A percentile compares a stretch with the other conserved stretches of the same genome.
Evolutionary conservation across 2,797 vertebrate species (phyloP).

Genomic region (Coranthus polyacanthus): DNA sequence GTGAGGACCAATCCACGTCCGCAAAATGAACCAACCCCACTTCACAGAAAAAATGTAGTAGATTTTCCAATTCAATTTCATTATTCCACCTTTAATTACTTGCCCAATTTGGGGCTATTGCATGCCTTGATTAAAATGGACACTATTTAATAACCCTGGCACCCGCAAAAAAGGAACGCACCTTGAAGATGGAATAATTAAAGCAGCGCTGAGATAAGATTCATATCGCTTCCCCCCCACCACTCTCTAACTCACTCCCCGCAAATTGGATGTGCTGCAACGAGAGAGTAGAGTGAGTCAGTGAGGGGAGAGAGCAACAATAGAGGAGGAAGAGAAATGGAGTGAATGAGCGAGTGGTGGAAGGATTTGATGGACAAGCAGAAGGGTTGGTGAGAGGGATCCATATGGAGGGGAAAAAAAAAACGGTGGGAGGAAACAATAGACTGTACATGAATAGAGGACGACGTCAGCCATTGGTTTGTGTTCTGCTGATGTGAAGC

Average conservation of each 20-base stretch:
- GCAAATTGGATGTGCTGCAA: slow-evolving; percentile 75
- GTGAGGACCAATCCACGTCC: too few species aligned
- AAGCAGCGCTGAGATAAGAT: slow-evolving; percentile 82
- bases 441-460: too few species aligned
- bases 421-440: slow-evolving; percentile 6
- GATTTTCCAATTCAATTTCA: slow-evolving; percentile 75
- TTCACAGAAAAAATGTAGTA: slow-evolving; percentile 38
- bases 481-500: too few species aligned
- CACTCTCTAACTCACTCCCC: slow-evolving; percentile 47
- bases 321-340: neutral
- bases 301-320: slow-evolving; percentile 19
- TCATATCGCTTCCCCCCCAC: slow-evolving; percentile 65
- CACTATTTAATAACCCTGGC: slow-evolving; percentile 82
- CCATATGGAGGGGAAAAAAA: neutral
- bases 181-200: slow-evolving; percentile 87
- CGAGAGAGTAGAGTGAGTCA: slow-evolving; percentile 23
- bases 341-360: slow-evolving; percentile 25
- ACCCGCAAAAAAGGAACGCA: slow-evolving; percentile 69
- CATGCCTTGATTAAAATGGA: slow-evolving; percentile 83
- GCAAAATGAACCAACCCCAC: slow-evolving; percentile 54
- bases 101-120: slow-evolving; percentile 78
- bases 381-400: slow-evolving; percentile 10
- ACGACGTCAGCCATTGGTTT: too few species aligned
- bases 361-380: slow-evolving; percentile 59
- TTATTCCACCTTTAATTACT: slow-evolving; percentile 84